Conservation (phyloP, 1,140 invertebrate genomes). For the Drosophila ambigua region DNA sequence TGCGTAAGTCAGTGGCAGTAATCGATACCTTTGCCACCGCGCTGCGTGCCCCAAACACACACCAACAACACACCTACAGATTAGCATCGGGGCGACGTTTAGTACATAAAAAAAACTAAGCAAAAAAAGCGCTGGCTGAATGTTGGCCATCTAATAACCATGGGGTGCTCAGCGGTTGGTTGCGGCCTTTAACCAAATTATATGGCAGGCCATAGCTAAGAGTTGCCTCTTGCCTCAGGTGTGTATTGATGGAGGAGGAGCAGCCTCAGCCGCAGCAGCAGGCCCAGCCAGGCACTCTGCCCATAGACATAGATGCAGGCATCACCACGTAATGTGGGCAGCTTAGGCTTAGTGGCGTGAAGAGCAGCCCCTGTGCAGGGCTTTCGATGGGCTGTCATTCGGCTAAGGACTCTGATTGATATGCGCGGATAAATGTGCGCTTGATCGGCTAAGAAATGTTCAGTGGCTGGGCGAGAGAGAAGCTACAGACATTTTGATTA, state of each 20-base stretch:
- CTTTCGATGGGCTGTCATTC: too few relatives aligned
- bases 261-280: too few relatives aligned
- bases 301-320: too few relatives aligned
- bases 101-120: constrained; percentile 55
- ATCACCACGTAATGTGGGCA: too few relatives aligned
- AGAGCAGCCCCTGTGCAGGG: too few relatives aligned
- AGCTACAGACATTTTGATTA: too few relatives aligned
- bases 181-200: constrained; percentile 76
- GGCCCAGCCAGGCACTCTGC: too few relatives aligned
- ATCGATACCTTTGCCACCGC: constrained; percentile 72
- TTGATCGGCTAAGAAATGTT: too few relatives aligned
- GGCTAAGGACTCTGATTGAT: too few relatives aligned
- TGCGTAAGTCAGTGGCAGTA: constrained; percentile 79
- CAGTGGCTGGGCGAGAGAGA: too few relatives aligned
- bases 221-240: constrained; percentile 29
- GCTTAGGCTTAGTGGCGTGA: too few relatives aligned
- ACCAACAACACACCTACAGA: constrained; percentile 54
- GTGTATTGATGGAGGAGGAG: constrained; percentile 2
- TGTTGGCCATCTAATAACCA: constrained; percentile 80
- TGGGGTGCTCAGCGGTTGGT: constrained; percentile 51
- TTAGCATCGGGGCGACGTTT: constrained; percentile 76
- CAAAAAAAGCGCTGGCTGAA: constrained; percentile 39
- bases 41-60: not conserved
- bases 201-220: constrained; percentile 57
- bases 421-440: too few relatives aligned